Evolutionary conservation across 1,140 invertebrate genomes (phyloP).

Genomic region (Paraescarpia echinospica): DNA sequence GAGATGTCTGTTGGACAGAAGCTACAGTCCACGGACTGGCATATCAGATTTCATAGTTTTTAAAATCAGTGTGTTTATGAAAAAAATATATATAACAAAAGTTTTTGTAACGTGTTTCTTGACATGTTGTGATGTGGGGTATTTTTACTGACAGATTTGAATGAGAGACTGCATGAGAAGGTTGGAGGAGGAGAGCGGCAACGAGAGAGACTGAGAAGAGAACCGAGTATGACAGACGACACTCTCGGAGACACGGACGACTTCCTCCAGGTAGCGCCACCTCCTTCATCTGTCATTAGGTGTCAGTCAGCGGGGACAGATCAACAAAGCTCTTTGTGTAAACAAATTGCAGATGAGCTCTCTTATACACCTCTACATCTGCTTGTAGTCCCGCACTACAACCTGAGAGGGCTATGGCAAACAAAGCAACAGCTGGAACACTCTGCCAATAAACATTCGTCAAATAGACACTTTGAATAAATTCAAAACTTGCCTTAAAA

Average conservation of each 20-base stretch:
- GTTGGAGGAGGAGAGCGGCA: background rate
- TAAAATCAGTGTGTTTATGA: background rate
- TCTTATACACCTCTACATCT: too few species aligned
- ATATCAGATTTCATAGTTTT: background rate
- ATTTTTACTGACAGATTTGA: background rate
- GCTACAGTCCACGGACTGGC: too few species aligned
- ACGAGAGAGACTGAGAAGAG: background rate
- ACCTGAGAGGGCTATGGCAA: too few species aligned
- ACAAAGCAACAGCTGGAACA: too few species aligned
- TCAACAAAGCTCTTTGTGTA: too few species aligned
- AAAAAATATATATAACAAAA: background rate
- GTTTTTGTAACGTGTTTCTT: too few species aligned
- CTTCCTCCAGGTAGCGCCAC: slow-evolving; percentile 37
- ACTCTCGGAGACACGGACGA: slow-evolving; percentile 48
- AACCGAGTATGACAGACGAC: slow-evolving; percentile 36
- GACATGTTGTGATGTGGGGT: background rate
- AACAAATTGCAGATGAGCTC: too few species aligned
- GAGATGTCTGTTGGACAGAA: too few species aligned
- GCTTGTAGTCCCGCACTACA: too few species aligned
- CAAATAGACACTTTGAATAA: too few species aligned
- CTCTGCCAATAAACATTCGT: too few species aligned
- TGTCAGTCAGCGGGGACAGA: background rate
- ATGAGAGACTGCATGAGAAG: background rate
- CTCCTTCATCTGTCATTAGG: background rate
- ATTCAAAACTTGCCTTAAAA: too few species aligned